These are phyloP conservation scores for Corynorhinus townsendii DNA, from an alignment of 2,113 vertebrate species.

Conservation along the genomic window DNA sequence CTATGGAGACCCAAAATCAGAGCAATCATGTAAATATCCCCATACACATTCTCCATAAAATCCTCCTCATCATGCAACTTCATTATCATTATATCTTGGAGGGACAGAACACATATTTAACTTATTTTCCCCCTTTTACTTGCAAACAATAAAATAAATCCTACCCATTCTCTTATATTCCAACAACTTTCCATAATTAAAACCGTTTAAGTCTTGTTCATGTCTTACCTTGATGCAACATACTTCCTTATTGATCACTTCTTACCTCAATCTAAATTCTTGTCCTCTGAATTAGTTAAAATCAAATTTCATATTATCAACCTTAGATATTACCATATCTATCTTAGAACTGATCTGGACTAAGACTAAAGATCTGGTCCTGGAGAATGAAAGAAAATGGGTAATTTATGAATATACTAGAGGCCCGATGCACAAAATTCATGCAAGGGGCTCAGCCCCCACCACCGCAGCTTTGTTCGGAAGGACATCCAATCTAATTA, in stretches of 20 bases:
- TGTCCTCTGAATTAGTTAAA: conserved; percentile 22
- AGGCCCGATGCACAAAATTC: too few species aligned
- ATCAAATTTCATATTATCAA: neutral
- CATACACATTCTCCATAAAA: neutral
- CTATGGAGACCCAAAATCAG: neutral
- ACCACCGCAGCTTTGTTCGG: too few species aligned
- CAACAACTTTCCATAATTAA: neutral
- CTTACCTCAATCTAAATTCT: neutral
- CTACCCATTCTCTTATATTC: neutral
- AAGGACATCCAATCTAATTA: too few species aligned
- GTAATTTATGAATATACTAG: neutral
- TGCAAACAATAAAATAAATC: conserved; percentile 9
- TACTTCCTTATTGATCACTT: neutral
- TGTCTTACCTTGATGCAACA: neutral
- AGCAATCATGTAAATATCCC: neutral
- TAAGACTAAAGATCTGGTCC: neutral
- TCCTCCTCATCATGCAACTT: neutral
- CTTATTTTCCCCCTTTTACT: neutral
- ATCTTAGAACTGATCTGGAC: neutral
- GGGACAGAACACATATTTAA: neutral
- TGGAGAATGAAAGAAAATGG: neutral
- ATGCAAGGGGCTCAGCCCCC: too few species aligned
- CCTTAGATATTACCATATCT: neutral
- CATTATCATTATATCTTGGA: neutral
- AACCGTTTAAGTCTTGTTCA: neutral